A percentile compares a stretch with the other conserved stretches of the same genome.
Evolutionary conservation across 2,113 vertebrate genomes (phyloP).

Genomic region (Hippocampus abdominalis): DNA sequence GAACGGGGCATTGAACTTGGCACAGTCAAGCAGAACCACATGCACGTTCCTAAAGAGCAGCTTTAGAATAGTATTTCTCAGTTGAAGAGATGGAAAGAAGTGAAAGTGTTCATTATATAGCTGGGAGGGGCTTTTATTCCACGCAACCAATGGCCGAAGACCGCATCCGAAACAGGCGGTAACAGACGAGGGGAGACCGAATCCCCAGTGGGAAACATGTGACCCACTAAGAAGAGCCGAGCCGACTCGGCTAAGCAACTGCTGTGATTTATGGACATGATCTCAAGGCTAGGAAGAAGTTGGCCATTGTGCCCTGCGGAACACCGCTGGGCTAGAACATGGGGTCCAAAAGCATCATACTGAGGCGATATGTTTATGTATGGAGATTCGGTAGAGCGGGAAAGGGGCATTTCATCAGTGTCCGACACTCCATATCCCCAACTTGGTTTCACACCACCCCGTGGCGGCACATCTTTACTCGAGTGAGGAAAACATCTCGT

Average conservation of each 20-base stretch:
- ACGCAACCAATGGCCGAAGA: conserved; percentile 38
- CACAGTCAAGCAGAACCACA: conserved; percentile 33
- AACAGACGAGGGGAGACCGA: conserved; percentile 20
- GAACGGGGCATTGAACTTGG: conserved; percentile 39
- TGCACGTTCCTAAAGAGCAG: conserved; percentile 35
- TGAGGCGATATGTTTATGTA: conserved; percentile 10
- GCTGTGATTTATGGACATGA: neutral
- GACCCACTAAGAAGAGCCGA: conserved; percentile 26
- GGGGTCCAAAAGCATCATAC: conserved; percentile 4
- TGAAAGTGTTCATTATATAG: conserved; percentile 48
- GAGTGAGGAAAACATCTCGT: conserved; percentile 6
- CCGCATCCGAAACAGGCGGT: conserved; percentile 20
- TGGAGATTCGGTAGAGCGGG: neutral
- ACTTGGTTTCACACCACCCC: conserved; percentile 11
- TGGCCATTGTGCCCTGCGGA: neutral
- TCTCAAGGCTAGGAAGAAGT: neutral
- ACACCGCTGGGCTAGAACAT: neutral
- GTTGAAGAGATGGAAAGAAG: conserved; percentile 26
- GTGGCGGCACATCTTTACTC: neutral
- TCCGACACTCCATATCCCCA: neutral
- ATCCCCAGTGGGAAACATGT: conserved; percentile 32
- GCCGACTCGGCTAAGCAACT: neutral
- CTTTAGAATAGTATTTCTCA: conserved; percentile 45
- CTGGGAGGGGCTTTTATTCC: conserved; percentile 41
- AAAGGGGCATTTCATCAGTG: neutral